A percentile compares a stretch with the other conserved stretches of the same genome.
phyloP scores from a whole-genome alignment of 1,140 invertebrate species.

The Hesperophylax magnus region DNA sequence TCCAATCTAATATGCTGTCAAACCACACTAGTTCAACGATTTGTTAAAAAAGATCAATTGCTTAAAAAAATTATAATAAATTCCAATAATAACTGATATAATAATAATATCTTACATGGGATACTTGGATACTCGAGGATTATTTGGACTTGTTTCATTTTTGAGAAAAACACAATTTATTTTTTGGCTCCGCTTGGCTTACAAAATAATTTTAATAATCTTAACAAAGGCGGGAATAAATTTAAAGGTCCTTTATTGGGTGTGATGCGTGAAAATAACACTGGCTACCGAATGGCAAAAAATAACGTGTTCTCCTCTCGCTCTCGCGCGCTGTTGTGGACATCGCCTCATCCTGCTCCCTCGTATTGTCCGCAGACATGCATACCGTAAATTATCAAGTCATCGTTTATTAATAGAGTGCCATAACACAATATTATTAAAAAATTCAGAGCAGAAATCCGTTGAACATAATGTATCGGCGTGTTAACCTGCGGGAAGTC shows the following conservation, averaged over 20 bases:
- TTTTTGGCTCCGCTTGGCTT: constrained; percentile 5
- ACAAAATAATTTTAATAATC: constrained; percentile 23
- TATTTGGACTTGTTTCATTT: too few species aligned
- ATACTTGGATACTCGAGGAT: too few species aligned
- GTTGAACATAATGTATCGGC: constrained; percentile 22
- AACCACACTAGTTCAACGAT: too few species aligned
- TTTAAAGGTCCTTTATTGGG: constrained; percentile 36
- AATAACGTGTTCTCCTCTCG: constrained; percentile 12
- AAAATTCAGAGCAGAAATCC: constrained; percentile 5
- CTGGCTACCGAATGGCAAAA: constrained; percentile 39
- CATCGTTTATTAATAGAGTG: constrained; percentile 43
- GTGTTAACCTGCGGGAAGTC: neutral
- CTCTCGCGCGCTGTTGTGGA: neutral
- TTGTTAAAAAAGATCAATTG: too few species aligned
- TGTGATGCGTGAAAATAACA: constrained; percentile 41
- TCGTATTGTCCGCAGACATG: constrained; percentile 32
- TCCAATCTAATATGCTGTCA: too few species aligned
- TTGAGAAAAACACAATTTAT: too few species aligned
- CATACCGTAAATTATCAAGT: constrained; percentile 41
- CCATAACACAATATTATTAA: constrained; percentile 43
- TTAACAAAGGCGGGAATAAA: constrained; percentile 23
- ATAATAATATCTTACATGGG: too few species aligned
- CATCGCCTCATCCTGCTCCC: neutral
- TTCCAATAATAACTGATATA: too few species aligned
- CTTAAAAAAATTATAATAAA: too few species aligned